phyloP scores from a whole-genome alignment of 2,888 invertebrate species.

The Eupithecia centaureata region DNA sequence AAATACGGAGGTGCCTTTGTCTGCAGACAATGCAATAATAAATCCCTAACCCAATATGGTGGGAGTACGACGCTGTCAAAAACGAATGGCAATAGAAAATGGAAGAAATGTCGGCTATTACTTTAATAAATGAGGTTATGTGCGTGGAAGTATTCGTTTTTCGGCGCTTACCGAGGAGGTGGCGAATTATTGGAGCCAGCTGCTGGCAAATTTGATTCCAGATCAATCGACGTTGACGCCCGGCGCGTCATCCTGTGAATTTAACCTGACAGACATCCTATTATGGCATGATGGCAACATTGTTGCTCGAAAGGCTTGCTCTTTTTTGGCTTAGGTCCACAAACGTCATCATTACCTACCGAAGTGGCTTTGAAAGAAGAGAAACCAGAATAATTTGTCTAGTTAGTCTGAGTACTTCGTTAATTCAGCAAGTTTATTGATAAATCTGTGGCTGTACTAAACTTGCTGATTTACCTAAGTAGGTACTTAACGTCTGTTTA shows the following conservation, averaged over 20 bases:
- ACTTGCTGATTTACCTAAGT: no score
- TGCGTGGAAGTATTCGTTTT: slow-evolving; percentile 47
- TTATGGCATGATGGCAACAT: neutral
- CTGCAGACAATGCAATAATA: slow-evolving; percentile 35
- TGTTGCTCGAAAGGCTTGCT: neutral
- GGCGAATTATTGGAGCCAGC: slow-evolving; percentile 52
- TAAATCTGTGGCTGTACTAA: no score
- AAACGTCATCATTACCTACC: neutral
- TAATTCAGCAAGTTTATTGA: neutral
- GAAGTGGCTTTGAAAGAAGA: neutral
- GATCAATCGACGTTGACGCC: slow-evolving; percentile 41
- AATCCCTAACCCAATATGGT: slow-evolving; percentile 25
- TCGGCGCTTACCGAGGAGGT: slow-evolving; percentile 40
- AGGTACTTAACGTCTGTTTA: neutral
- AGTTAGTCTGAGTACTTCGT: neutral
- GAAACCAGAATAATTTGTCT: neutral
- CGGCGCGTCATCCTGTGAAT: neutral
- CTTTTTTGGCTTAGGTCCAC: neutral
- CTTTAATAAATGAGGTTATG: slow-evolving; percentile 47
- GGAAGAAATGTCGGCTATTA: slow-evolving; percentile 42
- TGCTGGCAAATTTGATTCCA: slow-evolving; percentile 57
- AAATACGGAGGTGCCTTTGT: slow-evolving; percentile 50
- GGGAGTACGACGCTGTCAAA: slow-evolving; percentile 19
- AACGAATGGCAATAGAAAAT: slow-evolving; percentile 37
- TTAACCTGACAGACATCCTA: neutral